Percentiles rank a stretch among this genome's conserved stretches.
These are phyloP conservation scores for Lumbricus terrestris DNA, from an alignment of 2,888 invertebrate genomes.

Conservation along the genomic window DNA sequence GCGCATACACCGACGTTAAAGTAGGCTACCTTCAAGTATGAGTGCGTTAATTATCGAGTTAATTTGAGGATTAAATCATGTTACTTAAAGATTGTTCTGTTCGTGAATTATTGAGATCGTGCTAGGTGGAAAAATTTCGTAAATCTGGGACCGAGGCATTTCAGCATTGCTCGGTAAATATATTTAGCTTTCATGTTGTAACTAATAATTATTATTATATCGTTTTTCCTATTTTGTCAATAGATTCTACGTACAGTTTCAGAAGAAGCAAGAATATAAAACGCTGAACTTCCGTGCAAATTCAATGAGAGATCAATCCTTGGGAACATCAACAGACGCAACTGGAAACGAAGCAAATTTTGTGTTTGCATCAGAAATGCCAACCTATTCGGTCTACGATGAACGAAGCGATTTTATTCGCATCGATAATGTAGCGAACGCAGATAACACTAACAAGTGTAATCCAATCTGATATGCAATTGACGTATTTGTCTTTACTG, in stretches of 20 bases:
- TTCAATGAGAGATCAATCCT: not conserved
- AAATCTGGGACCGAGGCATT: too few species aligned
- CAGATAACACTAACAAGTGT: not conserved
- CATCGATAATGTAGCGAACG: not conserved
- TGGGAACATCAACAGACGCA: not conserved
- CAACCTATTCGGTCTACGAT: not conserved
- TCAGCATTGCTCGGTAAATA: too few species aligned
- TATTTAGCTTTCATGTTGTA: too few species aligned
- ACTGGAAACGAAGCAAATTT: not conserved
- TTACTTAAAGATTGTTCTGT: not conserved
- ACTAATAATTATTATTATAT: too few species aligned
- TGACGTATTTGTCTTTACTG: not conserved
- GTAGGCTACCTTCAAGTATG: not conserved
- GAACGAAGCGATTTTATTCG: too few species aligned
- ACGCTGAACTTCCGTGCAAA: not conserved
- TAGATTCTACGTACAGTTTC: constrained; percentile 3
- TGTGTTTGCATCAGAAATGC: not conserved
- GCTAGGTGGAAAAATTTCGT: too few species aligned
- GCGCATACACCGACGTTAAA: not conserved
- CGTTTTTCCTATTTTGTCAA: not conserved
- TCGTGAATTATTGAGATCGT: too few species aligned
- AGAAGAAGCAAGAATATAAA: constrained; percentile 3
- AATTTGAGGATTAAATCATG: not conserved
- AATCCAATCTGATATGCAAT: not conserved
- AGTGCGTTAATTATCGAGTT: not conserved